phyloP scores from a whole-genome alignment of 2,888 invertebrate genomes.

The Acleris laterana region DNA sequence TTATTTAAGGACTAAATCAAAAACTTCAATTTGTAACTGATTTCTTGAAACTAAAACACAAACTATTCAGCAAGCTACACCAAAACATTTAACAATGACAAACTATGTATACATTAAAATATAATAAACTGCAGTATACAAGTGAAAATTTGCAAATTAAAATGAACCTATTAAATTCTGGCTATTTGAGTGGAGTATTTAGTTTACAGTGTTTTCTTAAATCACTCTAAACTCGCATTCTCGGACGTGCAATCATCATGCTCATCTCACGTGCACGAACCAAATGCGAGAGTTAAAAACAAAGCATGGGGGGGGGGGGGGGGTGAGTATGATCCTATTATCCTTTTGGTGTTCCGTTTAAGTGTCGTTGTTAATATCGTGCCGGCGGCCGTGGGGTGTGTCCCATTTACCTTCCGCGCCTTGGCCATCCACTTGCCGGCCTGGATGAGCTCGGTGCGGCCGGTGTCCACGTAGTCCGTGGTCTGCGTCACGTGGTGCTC shows the following conservation, averaged over 20 bases:
- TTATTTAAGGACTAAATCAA: background rate
- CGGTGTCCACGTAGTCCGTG: conserved; percentile 92
- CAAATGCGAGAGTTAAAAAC: conserved; percentile 9
- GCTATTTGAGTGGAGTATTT: conserved; percentile 15
- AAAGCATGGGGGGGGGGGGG: conserved; percentile 8
- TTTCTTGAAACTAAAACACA: conserved; percentile 21
- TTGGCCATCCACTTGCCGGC: conserved; percentile 94
- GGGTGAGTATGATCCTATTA: conserved; percentile 3
- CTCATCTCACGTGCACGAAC: conserved; percentile 9
- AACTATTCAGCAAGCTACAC: conserved; percentile 38
- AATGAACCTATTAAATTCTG: conserved; percentile 25
- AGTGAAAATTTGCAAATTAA: conserved; percentile 9
- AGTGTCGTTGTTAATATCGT: conserved; percentile 12
- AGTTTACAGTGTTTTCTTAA: conserved; percentile 8
- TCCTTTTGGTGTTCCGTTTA: conserved; percentile 2
- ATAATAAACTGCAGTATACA: background rate
- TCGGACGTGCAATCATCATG: conserved; percentile 19
- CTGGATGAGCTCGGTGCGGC: conserved; percentile 90
- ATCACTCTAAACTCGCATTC: conserved; percentile 29
- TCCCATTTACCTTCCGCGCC: conserved; percentile 91
- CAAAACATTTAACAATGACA: conserved; percentile 28
- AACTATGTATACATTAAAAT: conserved; percentile 1
- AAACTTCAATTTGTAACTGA: conserved; percentile 13
- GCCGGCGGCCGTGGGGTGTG: background rate
- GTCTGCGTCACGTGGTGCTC: conserved; percentile 96